phyloP scores from a whole-genome alignment of 1,140 invertebrate genomes.

The Drosophila sproati region DNA sequence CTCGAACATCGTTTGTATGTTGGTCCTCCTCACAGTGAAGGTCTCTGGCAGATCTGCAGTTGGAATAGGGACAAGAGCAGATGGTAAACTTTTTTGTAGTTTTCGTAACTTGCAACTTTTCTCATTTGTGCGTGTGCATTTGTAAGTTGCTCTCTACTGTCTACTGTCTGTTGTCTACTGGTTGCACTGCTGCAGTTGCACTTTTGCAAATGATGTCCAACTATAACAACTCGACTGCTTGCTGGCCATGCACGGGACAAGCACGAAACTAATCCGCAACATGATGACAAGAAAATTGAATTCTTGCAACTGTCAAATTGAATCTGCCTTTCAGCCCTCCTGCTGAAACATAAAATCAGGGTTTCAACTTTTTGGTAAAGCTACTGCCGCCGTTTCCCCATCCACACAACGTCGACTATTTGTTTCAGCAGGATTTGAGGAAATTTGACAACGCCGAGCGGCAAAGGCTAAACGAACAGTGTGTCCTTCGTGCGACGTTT shows the following conservation, averaged over 20 bases:
- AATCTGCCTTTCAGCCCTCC: constrained; percentile 50
- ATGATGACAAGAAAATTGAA: constrained; percentile 82
- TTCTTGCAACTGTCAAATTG: constrained; percentile 82
- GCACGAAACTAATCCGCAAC: constrained; percentile 81
- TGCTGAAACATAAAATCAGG: constrained; percentile 48
- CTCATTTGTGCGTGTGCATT: constrained; percentile 81
- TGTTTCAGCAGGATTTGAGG: constrained; percentile 30
- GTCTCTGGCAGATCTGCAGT: constrained; percentile 24
- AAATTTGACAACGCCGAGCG: constrained; percentile 46
- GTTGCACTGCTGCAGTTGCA: constrained; percentile 30
- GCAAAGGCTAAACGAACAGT: constrained; percentile 46
- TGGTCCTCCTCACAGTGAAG: background rate
- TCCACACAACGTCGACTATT: background rate
- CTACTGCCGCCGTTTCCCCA: background rate
- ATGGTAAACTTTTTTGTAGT: constrained; percentile 64
- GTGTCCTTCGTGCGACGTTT: constrained; percentile 11
- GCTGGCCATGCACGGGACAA: constrained; percentile 31
- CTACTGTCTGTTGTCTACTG: constrained; percentile 12
- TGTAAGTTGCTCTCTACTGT: constrained; percentile 52
- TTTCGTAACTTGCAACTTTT: constrained; percentile 72
- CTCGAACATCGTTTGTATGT: constrained; percentile 23
- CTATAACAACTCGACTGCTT: constrained; percentile 15
- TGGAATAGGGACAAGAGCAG: constrained; percentile 37
- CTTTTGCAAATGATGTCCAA: constrained; percentile 54
- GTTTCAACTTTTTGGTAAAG: constrained; percentile 50